Conservation (phyloP, 2,113 vertebrate species). For the Gila orcuttii region DNA sequence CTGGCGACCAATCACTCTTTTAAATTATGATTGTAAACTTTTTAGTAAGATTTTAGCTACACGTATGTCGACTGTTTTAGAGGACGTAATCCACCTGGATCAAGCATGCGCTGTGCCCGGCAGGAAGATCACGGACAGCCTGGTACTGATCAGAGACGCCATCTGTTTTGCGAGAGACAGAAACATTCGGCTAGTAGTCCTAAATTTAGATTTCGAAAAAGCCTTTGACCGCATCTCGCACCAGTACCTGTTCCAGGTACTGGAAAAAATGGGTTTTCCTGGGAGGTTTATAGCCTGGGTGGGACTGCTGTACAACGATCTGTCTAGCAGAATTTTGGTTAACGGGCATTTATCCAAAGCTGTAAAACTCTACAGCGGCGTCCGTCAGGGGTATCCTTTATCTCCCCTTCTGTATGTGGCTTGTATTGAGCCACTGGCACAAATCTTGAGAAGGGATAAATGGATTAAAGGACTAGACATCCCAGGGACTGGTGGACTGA, state of each 20-base stretch:
- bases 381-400: no score
- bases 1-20: no score
- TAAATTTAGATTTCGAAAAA: slow-evolving; percentile 58
- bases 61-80: slow-evolving; percentile 37
- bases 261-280: slow-evolving; percentile 47
- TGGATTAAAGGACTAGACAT: no score
- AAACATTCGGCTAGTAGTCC: slow-evolving; percentile 24
- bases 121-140: slow-evolving; percentile 44
- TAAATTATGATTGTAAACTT: slow-evolving; percentile 16
- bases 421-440: no score
- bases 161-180: slow-evolving; percentile 57
- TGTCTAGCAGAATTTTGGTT: no score
- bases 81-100: slow-evolving; percentile 28
- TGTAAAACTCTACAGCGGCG: no score
- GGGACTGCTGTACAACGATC: no score
- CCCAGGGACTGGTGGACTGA: no score
- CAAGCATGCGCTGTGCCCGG: slow-evolving; percentile 49
- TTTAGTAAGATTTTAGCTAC: slow-evolving; percentile 37
- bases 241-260: slow-evolving; percentile 43
- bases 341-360: no score
- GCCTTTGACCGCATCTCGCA: slow-evolving; percentile 46
- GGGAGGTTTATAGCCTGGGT: slow-evolving; percentile 16
- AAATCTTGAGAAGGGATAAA: no score
- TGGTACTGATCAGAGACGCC: slow-evolving; percentile 46
- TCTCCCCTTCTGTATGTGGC: no score